Evolutionary conservation across 2,797 vertebrate species (phyloP).

Genomic region (Xenops minutus): DNA sequence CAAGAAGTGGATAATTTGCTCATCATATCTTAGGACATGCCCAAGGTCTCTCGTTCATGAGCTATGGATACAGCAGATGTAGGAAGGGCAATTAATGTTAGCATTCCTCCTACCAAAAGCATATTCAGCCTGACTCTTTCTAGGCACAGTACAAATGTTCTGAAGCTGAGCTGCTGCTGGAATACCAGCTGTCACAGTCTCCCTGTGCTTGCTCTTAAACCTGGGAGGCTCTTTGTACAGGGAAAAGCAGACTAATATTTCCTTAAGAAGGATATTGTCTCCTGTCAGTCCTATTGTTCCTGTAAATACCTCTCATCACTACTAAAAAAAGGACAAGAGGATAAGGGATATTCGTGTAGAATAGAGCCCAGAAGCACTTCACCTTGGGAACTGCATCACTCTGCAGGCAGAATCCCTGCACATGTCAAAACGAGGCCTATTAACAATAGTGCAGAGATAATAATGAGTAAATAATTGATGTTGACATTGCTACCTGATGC

Average conservation of each 20-base stretch:
- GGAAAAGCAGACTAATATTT: background rate
- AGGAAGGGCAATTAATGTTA: background rate
- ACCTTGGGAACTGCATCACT: background rate
- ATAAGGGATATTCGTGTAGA: background rate
- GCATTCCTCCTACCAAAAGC: background rate
- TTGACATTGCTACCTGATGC: background rate
- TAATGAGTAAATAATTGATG: slow-evolving; percentile 7
- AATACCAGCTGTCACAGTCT: background rate
- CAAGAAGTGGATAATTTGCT: background rate
- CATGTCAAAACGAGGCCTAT: background rate
- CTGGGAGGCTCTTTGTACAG: background rate
- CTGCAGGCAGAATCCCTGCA: background rate
- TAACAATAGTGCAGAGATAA: background rate
- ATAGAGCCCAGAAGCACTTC: background rate
- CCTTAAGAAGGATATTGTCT: background rate
- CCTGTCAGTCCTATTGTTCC: background rate
- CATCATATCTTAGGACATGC: background rate
- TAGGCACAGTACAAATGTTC: background rate
- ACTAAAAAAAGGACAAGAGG: background rate
- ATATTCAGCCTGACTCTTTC: background rate
- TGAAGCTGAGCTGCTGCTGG: background rate
- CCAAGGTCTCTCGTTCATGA: background rate
- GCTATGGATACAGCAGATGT: background rate
- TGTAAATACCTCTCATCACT: background rate
- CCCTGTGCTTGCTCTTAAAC: background rate